Evolutionary conservation across 2,113 vertebrate species (phyloP), one percentile per base, ranked within the genome.

Genomic region (Hystrix cristata): DNA sequence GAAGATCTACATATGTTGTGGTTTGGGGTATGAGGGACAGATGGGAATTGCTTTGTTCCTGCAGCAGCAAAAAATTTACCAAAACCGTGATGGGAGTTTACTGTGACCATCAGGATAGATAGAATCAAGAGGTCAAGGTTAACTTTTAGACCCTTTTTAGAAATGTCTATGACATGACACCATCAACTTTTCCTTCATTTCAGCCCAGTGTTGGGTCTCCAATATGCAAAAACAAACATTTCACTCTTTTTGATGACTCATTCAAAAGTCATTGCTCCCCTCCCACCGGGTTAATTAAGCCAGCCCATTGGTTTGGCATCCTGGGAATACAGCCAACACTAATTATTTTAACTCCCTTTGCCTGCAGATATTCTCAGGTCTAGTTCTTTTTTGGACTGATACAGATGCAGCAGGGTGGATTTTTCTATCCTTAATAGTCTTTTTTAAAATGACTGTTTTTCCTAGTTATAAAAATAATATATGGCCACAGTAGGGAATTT

Each of bases 251-350:
- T 57, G 5, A 62, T 74, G 53, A 81, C 80, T 62, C 59, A 91
- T 74, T 94, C 55, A 82, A 89, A 93, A 95, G 90, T 34, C 82
- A 27, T 51, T n/a, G 6, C 69, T 69, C 43, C 71, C 12, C 59
- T 76, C 90, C 53, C 65, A 78, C 55, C 7, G 6, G 38, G 67
- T 96, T 97, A 97, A 97, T 96, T 76, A 95, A 97, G 48, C 90
- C 81, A 57, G 64, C 64, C 64, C 85, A 69, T 65, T 96, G 83
- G 89, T 87, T 94, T 94, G 64, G 64, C 85, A 95, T 72, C 53
- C 80, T 67, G 84, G 94, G 87, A 94, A 72, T 78, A 96, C 14
- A 79, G 95, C 88, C 93, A 82, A 64, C 48, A 38, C 74, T 95
- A 83, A 78, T 94, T 92, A 83, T 71, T 95, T 95, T 62, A 95